Evolutionary conservation across 2,888 invertebrate genomes (phyloP), one percentile per base, ranked within the genome.

Genomic region (Caenorhabditis sp.): DNA sequence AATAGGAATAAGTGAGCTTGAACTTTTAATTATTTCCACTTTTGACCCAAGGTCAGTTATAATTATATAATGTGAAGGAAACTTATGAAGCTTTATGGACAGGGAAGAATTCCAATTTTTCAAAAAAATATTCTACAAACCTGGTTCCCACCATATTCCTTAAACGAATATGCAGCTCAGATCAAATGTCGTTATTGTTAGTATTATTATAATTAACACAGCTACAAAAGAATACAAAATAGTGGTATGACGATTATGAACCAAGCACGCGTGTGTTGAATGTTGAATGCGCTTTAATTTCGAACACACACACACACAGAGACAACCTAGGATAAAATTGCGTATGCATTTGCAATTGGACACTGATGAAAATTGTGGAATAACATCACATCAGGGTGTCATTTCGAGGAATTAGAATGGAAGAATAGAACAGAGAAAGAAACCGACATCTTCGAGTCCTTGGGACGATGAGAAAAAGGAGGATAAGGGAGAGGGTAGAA

Each of bases 281-380:
- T 47, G 47, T 28, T 55, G 55, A 55, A 55, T 55, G 28, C 55
- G 55, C 55, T 28, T 28, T 55, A 55, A 55, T 55, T 55, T 55
- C 28, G 55, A 55, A 55, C 47, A 47, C 20, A 24, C 32, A 51
- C 24, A 20, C 51, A 22, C n/a, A n/a, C n/a, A n/a, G n/a, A n/a
- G n/a, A n/a, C n/a, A n/a, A n/a, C n/a, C n/a, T n/a, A n/a, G n/a
- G 13, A 24, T 24, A 28, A 8, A 18, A 32, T 56, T 56, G n/a
- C 18, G 28, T 28, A 56, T 56, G 56, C 56, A 56, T 56, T 56
- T 56, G 56, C 56, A 56, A 56, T 32, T 56, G 56, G 56, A 56
- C 35, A 35, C 56, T 32, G 56, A 56, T 56, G 56, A 56, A 56
- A 56, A 56, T n/a, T 32, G 56, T 56, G 56, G 56, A 56, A 56